phyloP scores from a whole-genome alignment of 2,797 vertebrate species.

The Diplodus sargus region DNA sequence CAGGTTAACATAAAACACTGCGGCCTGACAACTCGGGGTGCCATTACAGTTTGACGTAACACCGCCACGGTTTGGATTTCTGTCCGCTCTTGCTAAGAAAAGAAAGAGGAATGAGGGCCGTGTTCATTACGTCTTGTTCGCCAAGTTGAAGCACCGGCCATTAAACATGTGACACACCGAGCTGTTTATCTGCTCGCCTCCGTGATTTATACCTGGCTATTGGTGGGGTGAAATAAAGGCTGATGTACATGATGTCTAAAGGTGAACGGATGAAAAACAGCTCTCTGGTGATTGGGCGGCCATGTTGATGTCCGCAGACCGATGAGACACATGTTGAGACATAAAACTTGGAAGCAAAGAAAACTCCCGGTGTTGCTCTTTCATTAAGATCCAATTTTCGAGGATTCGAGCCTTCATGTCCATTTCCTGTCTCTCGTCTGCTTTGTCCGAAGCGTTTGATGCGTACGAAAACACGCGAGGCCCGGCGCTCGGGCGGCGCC shows the following conservation, averaged over 20 bases:
- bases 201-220: not conserved
- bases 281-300: constrained; percentile 3
- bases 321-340: not conserved
- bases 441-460: constrained; percentile 6
- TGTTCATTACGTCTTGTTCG: constrained; percentile 45
- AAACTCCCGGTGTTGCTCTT: not conserved
- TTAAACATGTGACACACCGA: not conserved
- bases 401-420: not conserved
- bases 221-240: not conserved
- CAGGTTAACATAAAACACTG: constrained; percentile 58
- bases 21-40: constrained; percentile 42
- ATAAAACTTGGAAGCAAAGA: not conserved
- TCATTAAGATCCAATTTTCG: constrained; percentile 13
- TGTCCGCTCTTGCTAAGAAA: constrained; percentile 51
- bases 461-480: not conserved
- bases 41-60: constrained; percentile 66
- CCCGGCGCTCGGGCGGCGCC: not conserved
- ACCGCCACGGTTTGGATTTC: constrained; percentile 55
- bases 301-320: not conserved
- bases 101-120: constrained; percentile 47
- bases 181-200: not conserved
- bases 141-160: not conserved
- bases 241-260: constrained; percentile 5
- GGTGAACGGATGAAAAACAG: constrained; percentile 2
- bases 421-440: not conserved